Evolutionary conservation across 37 sponge, comb jelly and placozoan genomes (phyloP).

Genomic region (Aplysina aerophoba): DNA sequence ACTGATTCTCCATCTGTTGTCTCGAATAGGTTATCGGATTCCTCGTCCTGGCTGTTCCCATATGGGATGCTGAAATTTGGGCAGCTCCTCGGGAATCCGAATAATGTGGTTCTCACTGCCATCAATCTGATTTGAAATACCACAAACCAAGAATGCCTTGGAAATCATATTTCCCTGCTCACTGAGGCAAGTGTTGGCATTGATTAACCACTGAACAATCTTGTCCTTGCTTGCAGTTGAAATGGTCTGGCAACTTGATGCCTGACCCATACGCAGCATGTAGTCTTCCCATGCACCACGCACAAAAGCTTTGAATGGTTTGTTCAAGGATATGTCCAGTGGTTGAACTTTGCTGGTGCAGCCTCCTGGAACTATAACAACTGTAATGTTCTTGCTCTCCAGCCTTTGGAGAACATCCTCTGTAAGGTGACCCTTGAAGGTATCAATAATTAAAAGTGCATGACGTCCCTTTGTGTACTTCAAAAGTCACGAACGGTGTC

Average conservation of each 20-base stretch:
- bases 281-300: conserved; percentile 16
- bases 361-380: conserved; percentile 39
- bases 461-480: conserved; percentile 28
- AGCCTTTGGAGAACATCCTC: background rate
- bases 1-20: conserved; percentile 9
- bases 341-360: conserved; percentile 54
- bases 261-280: conserved; percentile 13
- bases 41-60: background rate
- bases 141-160: conserved; percentile 8
- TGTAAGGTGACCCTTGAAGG: conserved; percentile 25
- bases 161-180: conserved; percentile 4
- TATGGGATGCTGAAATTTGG: background rate
- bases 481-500: conserved; percentile 17
- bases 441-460: conserved; percentile 27
- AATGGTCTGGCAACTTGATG: background rate
- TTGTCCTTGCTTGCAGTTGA: conserved; percentile 11
- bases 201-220: conserved; percentile 3
- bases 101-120: background rate
- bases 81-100: background rate
- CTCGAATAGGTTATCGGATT: background rate
- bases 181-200: conserved; percentile 12
- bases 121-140: background rate
- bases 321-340: conserved; percentile 30
- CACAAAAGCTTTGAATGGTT: conserved; percentile 29
- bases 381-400: background rate